Evolutionary conservation across 2,888 invertebrate species (phyloP).

Genomic region (Papilio elwesi): DNA sequence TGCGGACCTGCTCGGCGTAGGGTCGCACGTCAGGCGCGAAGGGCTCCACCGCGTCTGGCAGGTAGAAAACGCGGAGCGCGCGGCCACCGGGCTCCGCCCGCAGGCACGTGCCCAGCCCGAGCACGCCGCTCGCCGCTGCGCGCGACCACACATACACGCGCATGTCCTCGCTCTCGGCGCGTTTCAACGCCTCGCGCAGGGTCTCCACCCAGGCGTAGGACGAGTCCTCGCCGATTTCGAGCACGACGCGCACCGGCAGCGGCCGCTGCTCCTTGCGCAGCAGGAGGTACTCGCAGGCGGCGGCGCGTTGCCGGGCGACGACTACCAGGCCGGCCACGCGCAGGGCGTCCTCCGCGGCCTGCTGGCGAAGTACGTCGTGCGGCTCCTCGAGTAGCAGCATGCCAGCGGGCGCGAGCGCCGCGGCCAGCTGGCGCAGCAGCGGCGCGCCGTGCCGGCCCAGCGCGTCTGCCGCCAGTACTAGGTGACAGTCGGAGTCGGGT

Average conservation of each 20-base stretch:
- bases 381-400: constrained; percentile 90
- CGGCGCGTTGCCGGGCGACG: constrained; percentile 82
- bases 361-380: constrained; percentile 66
- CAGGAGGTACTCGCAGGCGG: constrained; percentile 86
- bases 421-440: constrained; percentile 84
- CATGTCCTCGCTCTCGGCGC: constrained; percentile 83
- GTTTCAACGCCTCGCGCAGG: constrained; percentile 89
- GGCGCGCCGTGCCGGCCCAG: constrained; percentile 81
- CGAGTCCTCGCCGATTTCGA: constrained; percentile 87
- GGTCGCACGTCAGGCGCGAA: constrained; percentile 84
- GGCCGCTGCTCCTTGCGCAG: constrained; percentile 77
- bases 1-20: constrained; percentile 86
- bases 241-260: constrained; percentile 73
- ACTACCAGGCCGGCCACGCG: constrained; percentile 64
- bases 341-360: constrained; percentile 61
- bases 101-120: constrained; percentile 96
- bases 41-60: constrained; percentile 86
- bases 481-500: constrained; percentile 87
- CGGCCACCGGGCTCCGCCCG: constrained; percentile 93
- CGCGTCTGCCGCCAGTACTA: constrained; percentile 87
- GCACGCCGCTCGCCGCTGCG: constrained; percentile 88
- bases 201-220: constrained; percentile 91
- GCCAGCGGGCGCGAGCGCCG: constrained; percentile 87
- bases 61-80: constrained; percentile 88
- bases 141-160: constrained; percentile 89